phyloP scores from a whole-genome alignment of 2,888 invertebrate genomes.

The Carcina quercana region DNA sequence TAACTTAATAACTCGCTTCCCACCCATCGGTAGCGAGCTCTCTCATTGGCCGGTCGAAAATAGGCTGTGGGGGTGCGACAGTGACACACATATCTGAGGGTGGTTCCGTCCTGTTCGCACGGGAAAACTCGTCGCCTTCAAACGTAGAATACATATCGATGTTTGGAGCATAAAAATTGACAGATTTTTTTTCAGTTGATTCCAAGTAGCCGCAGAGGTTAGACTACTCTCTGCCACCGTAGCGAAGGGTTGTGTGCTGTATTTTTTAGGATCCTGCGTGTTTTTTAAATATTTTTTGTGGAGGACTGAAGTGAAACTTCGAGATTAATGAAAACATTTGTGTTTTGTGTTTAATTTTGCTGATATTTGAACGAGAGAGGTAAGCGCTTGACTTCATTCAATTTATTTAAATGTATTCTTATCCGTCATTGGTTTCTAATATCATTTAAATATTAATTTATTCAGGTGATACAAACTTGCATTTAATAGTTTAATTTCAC shows the following conservation, averaged over 20 bases:
- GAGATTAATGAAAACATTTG: conserved; percentile 7
- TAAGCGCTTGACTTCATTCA: conserved; percentile 16
- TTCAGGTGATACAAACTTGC: no score
- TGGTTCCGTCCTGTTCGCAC: conserved; percentile 34
- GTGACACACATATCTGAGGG: conserved; percentile 40
- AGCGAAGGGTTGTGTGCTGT: conserved; percentile 44
- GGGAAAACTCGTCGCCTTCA: conserved; percentile 63
- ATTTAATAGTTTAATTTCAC: no score
- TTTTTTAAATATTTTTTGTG: conserved; percentile 21
- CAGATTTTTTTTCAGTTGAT: conserved; percentile 73
- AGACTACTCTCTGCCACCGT: conserved; percentile 32
- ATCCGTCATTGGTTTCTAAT: no score
- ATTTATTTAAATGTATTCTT: background rate
- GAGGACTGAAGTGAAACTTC: conserved; percentile 14
- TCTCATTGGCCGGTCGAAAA: conserved; percentile 64
- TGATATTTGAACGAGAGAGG: conserved; percentile 25
- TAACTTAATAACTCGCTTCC: conserved; percentile 70
- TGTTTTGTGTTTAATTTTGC: conserved; percentile 23
- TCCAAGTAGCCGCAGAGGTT: conserved; percentile 43
- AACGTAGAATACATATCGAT: conserved; percentile 71
- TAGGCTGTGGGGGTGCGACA: conserved; percentile 63
- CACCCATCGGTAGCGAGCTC: conserved; percentile 57
- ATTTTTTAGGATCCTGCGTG: conserved; percentile 24
- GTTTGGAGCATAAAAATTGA: conserved; percentile 74
- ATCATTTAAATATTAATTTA: no score